phyloP scores from a whole-genome alignment of 2,888 invertebrate genomes.

The Bellardia pandia region DNA sequence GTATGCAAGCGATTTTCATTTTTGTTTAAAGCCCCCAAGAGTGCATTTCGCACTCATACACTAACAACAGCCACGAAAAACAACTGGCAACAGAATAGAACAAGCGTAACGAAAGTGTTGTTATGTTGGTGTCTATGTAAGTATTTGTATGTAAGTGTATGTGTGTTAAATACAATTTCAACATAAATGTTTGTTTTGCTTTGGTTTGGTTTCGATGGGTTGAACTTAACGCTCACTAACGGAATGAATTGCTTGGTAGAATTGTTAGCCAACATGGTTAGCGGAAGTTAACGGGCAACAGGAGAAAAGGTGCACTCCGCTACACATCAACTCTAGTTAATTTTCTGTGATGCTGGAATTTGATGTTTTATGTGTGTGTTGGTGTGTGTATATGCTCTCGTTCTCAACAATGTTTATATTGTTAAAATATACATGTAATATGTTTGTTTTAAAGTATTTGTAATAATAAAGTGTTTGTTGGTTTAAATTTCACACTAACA shows the following conservation, averaged over 20 bases:
- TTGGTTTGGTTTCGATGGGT: conserved; percentile 55
- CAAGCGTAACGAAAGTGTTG: conserved; percentile 58
- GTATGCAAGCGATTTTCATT: conserved; percentile 85
- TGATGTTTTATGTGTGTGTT: conserved; percentile 11
- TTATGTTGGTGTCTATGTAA: conserved; percentile 60
- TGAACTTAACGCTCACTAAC: conserved; percentile 40
- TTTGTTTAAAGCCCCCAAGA: conserved; percentile 85
- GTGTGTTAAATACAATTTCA: conserved; percentile 37
- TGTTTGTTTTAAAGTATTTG: conserved; percentile 16
- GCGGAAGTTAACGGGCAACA: conserved; percentile 52
- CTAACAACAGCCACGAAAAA: conserved; percentile 68
- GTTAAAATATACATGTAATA: not conserved
- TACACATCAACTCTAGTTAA: conserved; percentile 46
- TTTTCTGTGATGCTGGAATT: conserved; percentile 38
- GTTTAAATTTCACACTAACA: conserved; percentile 37
- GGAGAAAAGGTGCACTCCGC: conserved; percentile 49
- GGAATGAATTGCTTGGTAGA: conserved; percentile 40
- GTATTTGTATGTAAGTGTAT: conserved; percentile 36
- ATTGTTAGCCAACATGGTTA: conserved; percentile 59
- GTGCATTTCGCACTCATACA: conserved; percentile 84
- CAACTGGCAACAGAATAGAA: conserved; percentile 42
- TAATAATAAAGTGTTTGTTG: conserved; percentile 43
- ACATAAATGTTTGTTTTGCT: conserved; percentile 31
- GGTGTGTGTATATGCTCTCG: not conserved
- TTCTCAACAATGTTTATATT: conserved; percentile 33